phyloP scores from a whole-genome alignment of 2,797 vertebrate species.

The Nannoperca obscura region DNA sequence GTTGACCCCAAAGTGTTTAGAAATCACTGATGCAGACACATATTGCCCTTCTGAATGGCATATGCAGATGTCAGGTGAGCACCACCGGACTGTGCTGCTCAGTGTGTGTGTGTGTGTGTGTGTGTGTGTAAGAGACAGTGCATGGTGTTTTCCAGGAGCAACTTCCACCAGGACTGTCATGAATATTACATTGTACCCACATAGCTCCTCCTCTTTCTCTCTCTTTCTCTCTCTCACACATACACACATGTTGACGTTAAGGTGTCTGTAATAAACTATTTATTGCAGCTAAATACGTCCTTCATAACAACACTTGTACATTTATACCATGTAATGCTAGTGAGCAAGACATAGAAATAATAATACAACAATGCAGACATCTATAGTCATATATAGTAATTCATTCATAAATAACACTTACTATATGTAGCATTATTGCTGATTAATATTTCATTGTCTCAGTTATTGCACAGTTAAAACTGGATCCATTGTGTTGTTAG shows the following conservation, averaged over 20 bases:
- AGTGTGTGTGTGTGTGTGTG: constrained; percentile 35
- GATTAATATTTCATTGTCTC: not conserved
- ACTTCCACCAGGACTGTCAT: constrained; percentile 82
- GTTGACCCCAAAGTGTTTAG: constrained; percentile 90
- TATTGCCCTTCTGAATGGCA: constrained; percentile 86
- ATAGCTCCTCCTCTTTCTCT: constrained; percentile 58
- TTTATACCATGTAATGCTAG: not conserved
- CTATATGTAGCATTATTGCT: not conserved
- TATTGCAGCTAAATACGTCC: constrained; percentile 42
- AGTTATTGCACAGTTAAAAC: not conserved
- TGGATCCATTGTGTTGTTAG: not conserved
- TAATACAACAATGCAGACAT: constrained; percentile 17
- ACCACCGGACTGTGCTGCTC: constrained; percentile 65
- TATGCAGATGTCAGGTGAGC: constrained; percentile 89
- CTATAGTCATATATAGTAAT: not conserved
- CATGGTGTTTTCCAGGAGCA: constrained; percentile 75
- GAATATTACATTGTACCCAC: constrained; percentile 84
- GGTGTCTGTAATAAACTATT: constrained; percentile 52
- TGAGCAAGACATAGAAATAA: not conserved
- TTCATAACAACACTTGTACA: constrained; percentile 9
- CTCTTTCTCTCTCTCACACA: constrained; percentile 3
- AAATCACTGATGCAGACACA: constrained; percentile 86
- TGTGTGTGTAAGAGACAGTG: constrained; percentile 3
- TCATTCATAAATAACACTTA: not conserved
- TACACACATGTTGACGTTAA: constrained; percentile 24